Base-by-base conservation (phyloP, 2,888 invertebrate species). In the Parapristionchus giblindavisi region DNA sequence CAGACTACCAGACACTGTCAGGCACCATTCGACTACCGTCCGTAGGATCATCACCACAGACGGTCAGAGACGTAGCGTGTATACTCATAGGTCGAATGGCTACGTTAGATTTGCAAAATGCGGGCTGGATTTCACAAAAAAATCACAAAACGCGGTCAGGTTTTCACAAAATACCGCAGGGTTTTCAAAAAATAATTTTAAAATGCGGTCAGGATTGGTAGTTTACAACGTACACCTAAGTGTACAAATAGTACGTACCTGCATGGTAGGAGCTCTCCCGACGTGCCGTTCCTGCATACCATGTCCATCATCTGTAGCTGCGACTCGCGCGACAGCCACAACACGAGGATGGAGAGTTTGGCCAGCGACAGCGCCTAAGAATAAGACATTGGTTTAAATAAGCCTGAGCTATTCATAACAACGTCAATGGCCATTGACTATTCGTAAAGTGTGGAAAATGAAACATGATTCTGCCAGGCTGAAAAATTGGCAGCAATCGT, bases 271-370 rank as follows among this genome's bases (percentile, higher is more conserved):
- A 21, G 17, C 6, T 48, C 2, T 34, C 14, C 43, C 6, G 14
- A 17, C 54, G 27, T 40, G 11, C 63, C 66, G 1, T 3, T 48
- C 51, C 66, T 66, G 51, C 66, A 66, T 11, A 51, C 11, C 48
- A 24, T 29, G 21, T 51, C 51, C 66, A 66, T 66, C 66, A 66
- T 38, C 70, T 54, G 70, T n/a, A 54, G 54, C 27, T 70, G 70
- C 14, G 27, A 36, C 36, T 70, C 70, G 11, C 54, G 52, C 14
- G 29, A 11, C 38, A 70, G 52, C 43, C 43, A 70, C 29, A 52
- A 32, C 11, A 70, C 54, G 3, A 70, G 54, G 24, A 70, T 24
- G 36, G 29, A 27, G 17, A 70, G 54, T 29, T 70, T 70, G 24
- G 21, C 24, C 36, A 70, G 36, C 8, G 70, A n/a, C 36, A 70